Base-by-base conservation (phyloP, 2,113 vertebrate species). In the Myotis brandtii region DNA sequence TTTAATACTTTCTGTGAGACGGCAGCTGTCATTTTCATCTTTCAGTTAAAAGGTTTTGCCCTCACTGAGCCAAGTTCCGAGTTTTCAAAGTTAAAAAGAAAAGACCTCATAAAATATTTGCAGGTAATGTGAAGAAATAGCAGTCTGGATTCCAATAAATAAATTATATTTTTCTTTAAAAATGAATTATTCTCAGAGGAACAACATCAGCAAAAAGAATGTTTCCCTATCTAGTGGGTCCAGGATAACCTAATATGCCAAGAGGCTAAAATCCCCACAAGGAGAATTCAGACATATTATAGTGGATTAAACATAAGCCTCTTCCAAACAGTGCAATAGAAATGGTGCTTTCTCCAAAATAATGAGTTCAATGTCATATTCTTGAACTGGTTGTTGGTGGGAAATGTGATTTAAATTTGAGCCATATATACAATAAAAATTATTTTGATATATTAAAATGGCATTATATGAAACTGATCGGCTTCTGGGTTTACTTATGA, bases 91-190 rank as follows among this genome's bases (percentile, higher is more conserved):
- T 91, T 52, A 23, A 59, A n/a, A 88, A 75, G 56, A 90, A 72
- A 72, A 23, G 18, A 73, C 18, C 70, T 93, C 75, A 96, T 96
- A 93, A 96, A 96, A 95, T 93, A 95, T 95, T 95, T 93, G 75
- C 62, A 80, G 84, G 75, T 75, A 75, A 91, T 67, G 3, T 73
- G 66, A 0, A 93, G 54, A 67, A 70, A 87, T 43, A 93, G 27
- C 90, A 64, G 34, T 82, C 88, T 64, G 85, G 85, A 82, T 95
- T 83, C 43, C 92, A 62, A 95, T 93, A 96, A 96, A 93, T 95
- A 96, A 94, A 91, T 94, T 52, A 94, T 87, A 69, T 76, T 94
- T 96, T 96, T 90, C 59, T 89, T 88, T 95, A 95, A 94, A 95
- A 95, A 95, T 90, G 72, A 95, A 94, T 80, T 92, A 82, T 93